Evolutionary conservation across 2,113 vertebrate genomes (phyloP), one percentile per base, ranked within the genome.

Genomic region (Carollia perspicillata): DNA sequence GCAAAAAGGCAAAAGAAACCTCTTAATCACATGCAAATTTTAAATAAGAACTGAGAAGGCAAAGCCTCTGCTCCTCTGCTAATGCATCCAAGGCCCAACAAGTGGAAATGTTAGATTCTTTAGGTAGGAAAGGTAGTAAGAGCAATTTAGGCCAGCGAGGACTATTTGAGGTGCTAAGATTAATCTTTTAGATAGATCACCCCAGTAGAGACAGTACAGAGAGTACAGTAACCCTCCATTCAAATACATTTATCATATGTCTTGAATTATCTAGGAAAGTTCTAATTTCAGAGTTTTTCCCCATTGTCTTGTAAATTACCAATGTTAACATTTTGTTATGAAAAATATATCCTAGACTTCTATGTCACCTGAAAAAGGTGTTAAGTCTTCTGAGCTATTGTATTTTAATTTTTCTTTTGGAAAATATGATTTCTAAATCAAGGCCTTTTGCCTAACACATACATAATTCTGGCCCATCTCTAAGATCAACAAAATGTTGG

Each of bases 341-440:
- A 53, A 83, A 78, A 69, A 72, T 33, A 79, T 40, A 65, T n/a
- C 60, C 9, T 51, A 74, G 47, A 49, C 22, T 17, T 65, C 12
- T 78, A 8, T 33, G 28, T 37, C 37, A 51, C 10, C 78, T 65
- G 53, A 23, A 74, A 84, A 86, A 84, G 9, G 4, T 0, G 44
- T 63, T 44, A 71, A 69, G 22, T 35, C 26, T 7, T 88, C 77
- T 83, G 18, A 87, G 10, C 3, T 37, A n/a, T 40, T 77, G 30
- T 7, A 5, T 85, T 85, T 44, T 86, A 68, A n/a, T 60, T 95
- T 90, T 93, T n/a, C 63, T 35, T 74, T 42, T 65, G 12, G 30
- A 87, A 96, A 89, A 96, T 63, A 65, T 18, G 47, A 18, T 35
- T 85, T 65, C 75, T 90, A 78, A 87, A 90, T 83, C 30, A 44